A percentile compares a stretch with the other conserved stretches of the same genome.
Evolutionary conservation across 2,888 invertebrate species (phyloP).

Genomic region (Acanthopleura granulata): DNA sequence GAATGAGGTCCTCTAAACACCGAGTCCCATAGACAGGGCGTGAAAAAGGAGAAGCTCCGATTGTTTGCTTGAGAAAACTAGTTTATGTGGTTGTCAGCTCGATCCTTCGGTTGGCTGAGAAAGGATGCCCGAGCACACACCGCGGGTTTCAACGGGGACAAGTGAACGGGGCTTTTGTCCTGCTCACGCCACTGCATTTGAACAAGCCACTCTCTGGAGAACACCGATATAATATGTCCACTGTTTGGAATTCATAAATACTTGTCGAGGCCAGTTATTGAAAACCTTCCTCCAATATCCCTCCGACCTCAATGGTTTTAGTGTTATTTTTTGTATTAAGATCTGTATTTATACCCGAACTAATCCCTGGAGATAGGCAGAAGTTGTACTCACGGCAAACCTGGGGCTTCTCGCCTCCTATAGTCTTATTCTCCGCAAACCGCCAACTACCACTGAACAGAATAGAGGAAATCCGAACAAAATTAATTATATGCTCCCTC

Average conservation of each 20-base stretch:
- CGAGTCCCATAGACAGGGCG: neutral
- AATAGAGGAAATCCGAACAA: slow-evolving; percentile 10
- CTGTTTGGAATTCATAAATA: slow-evolving; percentile 4
- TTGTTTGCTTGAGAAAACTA: slow-evolving; percentile 16
- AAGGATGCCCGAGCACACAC: neutral
- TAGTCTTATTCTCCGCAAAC: slow-evolving; percentile 5
- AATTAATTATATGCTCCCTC: slow-evolving; percentile 12
- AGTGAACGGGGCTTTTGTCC: neutral
- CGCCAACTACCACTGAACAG: neutral
- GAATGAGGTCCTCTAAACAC: slow-evolving; percentile 7
- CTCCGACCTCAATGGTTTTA: neutral
- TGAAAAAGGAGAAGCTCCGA: slow-evolving; percentile 5
- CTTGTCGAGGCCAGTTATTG: neutral
- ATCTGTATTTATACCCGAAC: neutral
- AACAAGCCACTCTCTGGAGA: neutral
- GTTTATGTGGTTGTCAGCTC: neutral
- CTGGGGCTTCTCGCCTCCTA: neutral
- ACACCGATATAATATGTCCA: slow-evolving; percentile 7
- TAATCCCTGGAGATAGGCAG: slow-evolving; percentile 10
- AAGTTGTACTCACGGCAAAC: neutral
- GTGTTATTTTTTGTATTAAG: slow-evolving; percentile 17
- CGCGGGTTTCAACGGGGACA: neutral
- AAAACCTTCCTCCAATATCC: neutral
- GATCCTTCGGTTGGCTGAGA: neutral
- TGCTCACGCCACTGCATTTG: slow-evolving; percentile 2